Conservation (phyloP, 2,797 vertebrate species). For the Ficedula albicollis region DNA sequence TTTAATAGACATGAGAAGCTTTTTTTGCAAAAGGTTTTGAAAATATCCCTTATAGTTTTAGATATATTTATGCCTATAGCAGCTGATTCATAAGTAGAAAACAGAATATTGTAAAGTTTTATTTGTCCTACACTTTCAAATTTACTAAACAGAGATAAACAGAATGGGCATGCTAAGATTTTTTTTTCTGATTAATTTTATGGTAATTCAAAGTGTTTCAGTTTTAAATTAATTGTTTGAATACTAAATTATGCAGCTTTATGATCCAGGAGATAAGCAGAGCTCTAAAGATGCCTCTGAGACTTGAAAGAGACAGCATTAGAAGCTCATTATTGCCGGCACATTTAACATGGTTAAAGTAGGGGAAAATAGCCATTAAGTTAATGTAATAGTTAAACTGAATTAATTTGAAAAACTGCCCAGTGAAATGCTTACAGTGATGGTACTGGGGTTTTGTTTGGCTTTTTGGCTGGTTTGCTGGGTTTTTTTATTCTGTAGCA, state of each 20-base stretch:
- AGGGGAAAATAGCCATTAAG: slow-evolving; percentile 82
- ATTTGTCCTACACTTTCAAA: slow-evolving; percentile 43
- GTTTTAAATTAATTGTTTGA: slow-evolving; percentile 84
- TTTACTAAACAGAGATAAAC: slow-evolving; percentile 57
- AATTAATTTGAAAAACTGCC: slow-evolving; percentile 80
- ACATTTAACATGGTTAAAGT: slow-evolving; percentile 84
- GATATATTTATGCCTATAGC: neutral
- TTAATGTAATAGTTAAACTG: slow-evolving; percentile 84
- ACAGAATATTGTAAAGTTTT: neutral
- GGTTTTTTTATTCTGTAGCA: neutral
- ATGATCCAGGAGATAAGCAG: slow-evolving; percentile 83
- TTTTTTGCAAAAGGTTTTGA: neutral
- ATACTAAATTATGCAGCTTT: slow-evolving; percentile 83
- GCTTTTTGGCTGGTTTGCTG: neutral
- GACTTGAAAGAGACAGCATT: slow-evolving; percentile 79
- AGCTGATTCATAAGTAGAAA: slow-evolving; percentile 9
- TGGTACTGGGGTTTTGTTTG: neutral
- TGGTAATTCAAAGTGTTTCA: slow-evolving; percentile 73
- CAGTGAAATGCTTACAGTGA: slow-evolving; percentile 58
- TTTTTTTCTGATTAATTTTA: slow-evolving; percentile 75
- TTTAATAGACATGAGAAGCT: neutral
- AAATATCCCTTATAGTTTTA: neutral
- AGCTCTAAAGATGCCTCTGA: slow-evolving; percentile 81
- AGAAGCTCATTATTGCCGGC: slow-evolving; percentile 81
- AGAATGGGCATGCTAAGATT: slow-evolving; percentile 46